Conservation (phyloP, 2,888 invertebrate species). For the Catonia carolina region DNA sequence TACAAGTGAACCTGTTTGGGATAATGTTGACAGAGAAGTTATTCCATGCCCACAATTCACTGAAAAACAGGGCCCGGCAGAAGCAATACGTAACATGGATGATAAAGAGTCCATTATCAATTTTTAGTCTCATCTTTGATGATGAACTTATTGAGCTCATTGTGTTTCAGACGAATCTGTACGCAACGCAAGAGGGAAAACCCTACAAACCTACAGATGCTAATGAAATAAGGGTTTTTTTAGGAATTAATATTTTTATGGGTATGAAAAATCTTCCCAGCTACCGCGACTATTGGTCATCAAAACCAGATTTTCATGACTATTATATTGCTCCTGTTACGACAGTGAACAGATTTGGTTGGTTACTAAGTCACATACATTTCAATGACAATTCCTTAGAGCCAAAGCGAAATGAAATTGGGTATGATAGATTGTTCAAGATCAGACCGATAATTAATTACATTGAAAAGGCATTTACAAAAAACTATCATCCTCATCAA, state of each 20-base stretch:
- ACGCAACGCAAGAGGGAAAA: background rate
- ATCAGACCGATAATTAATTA: conserved; percentile 3
- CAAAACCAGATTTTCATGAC: conserved; percentile 5
- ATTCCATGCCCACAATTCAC: no score
- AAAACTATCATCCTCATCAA: background rate
- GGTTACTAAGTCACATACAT: conserved; percentile 5
- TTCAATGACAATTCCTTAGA: background rate
- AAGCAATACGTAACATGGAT: no score
- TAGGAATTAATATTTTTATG: conserved; percentile 7
- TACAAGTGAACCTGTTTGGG: no score
- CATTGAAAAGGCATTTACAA: background rate
- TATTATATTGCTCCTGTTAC: background rate
- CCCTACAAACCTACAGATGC: background rate
- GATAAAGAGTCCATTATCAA: no score
- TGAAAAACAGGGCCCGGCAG: no score
- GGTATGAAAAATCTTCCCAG: conserved; percentile 2
- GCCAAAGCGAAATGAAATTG: background rate
- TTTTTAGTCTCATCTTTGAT: no score
- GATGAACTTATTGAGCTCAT: conserved; percentile 13
- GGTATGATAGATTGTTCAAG: conserved; percentile 2
- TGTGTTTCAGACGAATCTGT: background rate
- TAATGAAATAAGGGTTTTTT: background rate
- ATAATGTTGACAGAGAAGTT: no score
- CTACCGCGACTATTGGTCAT: no score
- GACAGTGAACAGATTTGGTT: no score